Evolutionary conservation across 2,113 vertebrate species (phyloP), one percentile per base, ranked within the genome.

Genomic region (pig (Sus scrofa)): DNA sequence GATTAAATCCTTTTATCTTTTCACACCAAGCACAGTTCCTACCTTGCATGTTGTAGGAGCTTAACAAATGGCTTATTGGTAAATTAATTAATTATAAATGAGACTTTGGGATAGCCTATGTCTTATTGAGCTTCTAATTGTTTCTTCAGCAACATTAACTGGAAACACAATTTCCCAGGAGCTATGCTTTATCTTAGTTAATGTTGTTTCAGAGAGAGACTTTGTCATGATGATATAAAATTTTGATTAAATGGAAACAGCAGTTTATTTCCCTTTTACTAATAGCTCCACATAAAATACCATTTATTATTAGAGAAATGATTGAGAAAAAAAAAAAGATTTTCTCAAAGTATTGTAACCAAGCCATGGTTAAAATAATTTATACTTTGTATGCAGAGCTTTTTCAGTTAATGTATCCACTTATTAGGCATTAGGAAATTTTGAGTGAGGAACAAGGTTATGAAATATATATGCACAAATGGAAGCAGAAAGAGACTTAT

Each of bases 71-170:
- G 14, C 30, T 89, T 96, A 77, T 75, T 96, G 58, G 83, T 96
- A 85, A 95, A 90, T 92, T 95, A 95, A 97, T 96, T 89, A 96
- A 97, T 95, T 95, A 89, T 89, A 87, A 94, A 94, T 96, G 89
- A 96, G 34, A 81, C 54, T 95, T 91, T 56, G 89, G 56, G 73
- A 67, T 92, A 89, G 37, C 50, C 67, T 54, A 10, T 93, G 39
- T 91, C 74, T 97, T 82, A 85, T 24, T 78, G 58, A 97, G 84
- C 18, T 78, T 96, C 65, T 92, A 91, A 85, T 88, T 89, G 44
- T 91, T 90, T 91, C 86, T 94, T 93, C n/a, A 82, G 50, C 90
- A 95, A 50, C 73, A 95, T 67, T 93, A 88, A 65, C 82, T 94
- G 71, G 74, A 91, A 97, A 96, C 39, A 3, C 54, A 96, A 39